Percentiles rank a stretch among this genome's conserved stretches.
These are phyloP conservation scores for Hedya salicella DNA, from an alignment of 2,888 invertebrate genomes.

Conservation along the genomic window DNA sequence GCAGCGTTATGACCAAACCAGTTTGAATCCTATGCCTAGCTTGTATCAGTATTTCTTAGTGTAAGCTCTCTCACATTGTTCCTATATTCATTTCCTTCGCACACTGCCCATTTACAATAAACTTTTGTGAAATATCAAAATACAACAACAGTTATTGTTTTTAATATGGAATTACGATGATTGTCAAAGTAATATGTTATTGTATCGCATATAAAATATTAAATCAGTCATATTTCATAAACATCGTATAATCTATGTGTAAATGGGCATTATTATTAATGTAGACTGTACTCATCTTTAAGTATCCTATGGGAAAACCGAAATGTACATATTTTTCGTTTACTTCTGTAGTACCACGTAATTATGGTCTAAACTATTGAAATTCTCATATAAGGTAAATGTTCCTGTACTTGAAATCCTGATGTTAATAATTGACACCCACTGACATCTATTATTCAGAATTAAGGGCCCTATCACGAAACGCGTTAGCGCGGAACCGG, in stretches of 20 bases:
- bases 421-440: too few species aligned
- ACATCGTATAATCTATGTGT: conserved; percentile 2
- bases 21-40: conserved; percentile 70
- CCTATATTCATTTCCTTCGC: conserved; percentile 59
- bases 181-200: background rate
- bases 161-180: too few species aligned
- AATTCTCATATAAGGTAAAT: too few species aligned
- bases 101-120: conserved; percentile 28
- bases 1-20: conserved; percentile 61
- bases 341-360: background rate
- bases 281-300: conserved; percentile 20
- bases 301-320: conserved; percentile 8
- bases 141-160: too few species aligned
- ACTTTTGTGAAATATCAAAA: background rate
- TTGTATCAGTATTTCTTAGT: conserved; percentile 79
- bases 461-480: too few species aligned
- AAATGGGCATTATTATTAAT: conserved; percentile 28
- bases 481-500: too few species aligned
- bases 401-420: too few species aligned
- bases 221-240: background rate
- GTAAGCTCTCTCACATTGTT: conserved; percentile 76
- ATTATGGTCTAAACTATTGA: background rate
- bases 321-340: conserved; percentile 13
- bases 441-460: too few species aligned
- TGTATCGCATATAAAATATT: too few species aligned